Evolutionary conservation across 2,888 invertebrate genomes (phyloP), one percentile per base, ranked within the genome.

Genomic region (Ferrisia virgata): DNA sequence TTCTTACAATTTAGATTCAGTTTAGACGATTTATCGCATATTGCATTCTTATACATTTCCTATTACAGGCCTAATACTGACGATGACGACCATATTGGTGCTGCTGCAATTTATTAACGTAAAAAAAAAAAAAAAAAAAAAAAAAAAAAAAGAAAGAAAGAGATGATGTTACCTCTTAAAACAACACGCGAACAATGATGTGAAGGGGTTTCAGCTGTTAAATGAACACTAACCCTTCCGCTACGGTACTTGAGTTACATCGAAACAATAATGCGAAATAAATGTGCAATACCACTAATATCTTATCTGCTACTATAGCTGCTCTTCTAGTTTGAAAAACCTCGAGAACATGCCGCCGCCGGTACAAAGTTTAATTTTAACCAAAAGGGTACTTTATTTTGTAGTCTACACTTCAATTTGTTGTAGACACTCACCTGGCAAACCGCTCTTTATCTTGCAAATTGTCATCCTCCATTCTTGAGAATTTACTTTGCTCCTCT

Each of bases 381-480:
- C 28, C 64, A 1, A 39, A 39, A 40, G 18, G 9, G 36, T 40
- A 78, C 78, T 78, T 31, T 22, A 15, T 39, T 39, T n/a, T 8
- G 18, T 6, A 78, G 31, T 28, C 28, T 31, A 33, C 4, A 22
- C 28, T 39, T 22, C 79, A 25, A 43, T 18, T 81, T 18, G 84
- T 85, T 53, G 36, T 84, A 85, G 84, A 89, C 88, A 89, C 90
- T 91, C 90, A 94, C 96, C 96, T 96, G 87, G 97, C 97, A 92
- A 96, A 98, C 88, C 97, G 93, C 90, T 98, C 98, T 90, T 98
- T 98, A 89, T 98, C 98, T 91, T 96, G 96, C 90, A 96, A 94
- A 89, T 93, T 95, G 88, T 96, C 95, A 90, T 96, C 96, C 90
- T 96, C 96, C 94, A 96, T 94, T 91, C 94, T 93, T 89, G 93